Conservation (phyloP, 2,797 vertebrate species). For the Loriculus beryllinus region DNA sequence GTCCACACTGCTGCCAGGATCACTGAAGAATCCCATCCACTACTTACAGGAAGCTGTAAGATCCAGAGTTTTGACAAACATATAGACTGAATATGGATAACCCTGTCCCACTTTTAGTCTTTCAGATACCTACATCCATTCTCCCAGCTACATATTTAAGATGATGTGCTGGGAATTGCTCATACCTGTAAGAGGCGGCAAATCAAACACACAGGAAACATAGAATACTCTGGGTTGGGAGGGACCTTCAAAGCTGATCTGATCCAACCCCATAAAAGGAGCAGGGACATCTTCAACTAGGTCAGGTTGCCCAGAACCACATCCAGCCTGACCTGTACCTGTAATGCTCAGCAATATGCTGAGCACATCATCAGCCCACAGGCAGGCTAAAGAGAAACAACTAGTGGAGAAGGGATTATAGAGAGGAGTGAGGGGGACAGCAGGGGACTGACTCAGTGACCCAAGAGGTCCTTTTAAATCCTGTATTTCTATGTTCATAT, state of each 20-base stretch:
- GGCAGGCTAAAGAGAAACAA: not conserved
- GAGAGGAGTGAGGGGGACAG: not conserved
- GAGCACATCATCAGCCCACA: not conserved
- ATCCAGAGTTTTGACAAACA: not conserved
- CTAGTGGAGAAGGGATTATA: not conserved
- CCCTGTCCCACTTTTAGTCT: not conserved
- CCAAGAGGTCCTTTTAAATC: constrained; percentile 15
- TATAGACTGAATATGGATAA: not conserved
- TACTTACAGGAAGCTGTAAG: not conserved
- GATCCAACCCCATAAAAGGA: not conserved
- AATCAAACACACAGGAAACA: not conserved
- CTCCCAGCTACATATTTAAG: not conserved
- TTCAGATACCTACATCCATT: not conserved
- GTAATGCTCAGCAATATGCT: not conserved
- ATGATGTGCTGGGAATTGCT: not conserved
- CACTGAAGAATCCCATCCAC: not conserved
- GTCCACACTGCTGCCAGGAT: not conserved
- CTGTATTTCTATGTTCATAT: not conserved
- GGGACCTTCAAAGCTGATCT: not conserved
- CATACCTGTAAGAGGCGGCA: not conserved
- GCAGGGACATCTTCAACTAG: not conserved
- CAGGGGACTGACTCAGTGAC: constrained; percentile 6
- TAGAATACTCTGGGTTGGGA: not conserved
- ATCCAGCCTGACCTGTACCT: not conserved
- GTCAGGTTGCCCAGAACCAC: not conserved